These are phyloP conservation scores for Mungos mungo DNA, from an alignment of 2,113 vertebrate species.

Conservation along the genomic window DNA sequence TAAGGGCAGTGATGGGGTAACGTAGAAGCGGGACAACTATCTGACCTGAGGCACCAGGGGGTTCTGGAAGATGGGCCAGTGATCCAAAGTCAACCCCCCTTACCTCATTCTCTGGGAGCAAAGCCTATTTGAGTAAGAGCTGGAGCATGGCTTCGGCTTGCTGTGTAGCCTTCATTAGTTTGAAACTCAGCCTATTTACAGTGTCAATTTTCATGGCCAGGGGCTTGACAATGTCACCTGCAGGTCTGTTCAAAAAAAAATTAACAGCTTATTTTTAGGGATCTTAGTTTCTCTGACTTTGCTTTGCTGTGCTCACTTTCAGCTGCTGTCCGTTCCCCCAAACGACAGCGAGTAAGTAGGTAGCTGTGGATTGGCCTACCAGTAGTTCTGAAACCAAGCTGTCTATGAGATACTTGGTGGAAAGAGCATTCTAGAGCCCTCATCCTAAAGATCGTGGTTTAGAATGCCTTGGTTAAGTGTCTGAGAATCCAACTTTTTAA, in stretches of 20 bases:
- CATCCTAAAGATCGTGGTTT: neutral
- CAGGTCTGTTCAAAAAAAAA: neutral
- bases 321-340: neutral
- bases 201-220: neutral
- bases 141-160: neutral
- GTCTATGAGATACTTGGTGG: neutral
- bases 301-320: neutral
- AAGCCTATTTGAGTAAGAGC: neutral
- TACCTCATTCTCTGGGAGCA: neutral
- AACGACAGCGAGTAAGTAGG: neutral
- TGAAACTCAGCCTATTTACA: neutral
- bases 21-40: neutral
- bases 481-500: slow-evolving; percentile 44
- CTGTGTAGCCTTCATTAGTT: neutral
- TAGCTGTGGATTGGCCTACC: neutral
- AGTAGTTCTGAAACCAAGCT: neutral
- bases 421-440: neutral
- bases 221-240: neutral
- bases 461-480: neutral
- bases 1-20: neutral
- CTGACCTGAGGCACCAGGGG: neutral
- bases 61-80: neutral
- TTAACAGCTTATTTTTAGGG: neutral
- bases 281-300: neutral
- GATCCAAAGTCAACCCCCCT: neutral